Conservation (phyloP, 2,888 invertebrate species). For the Nephrotoma flavescens region DNA sequence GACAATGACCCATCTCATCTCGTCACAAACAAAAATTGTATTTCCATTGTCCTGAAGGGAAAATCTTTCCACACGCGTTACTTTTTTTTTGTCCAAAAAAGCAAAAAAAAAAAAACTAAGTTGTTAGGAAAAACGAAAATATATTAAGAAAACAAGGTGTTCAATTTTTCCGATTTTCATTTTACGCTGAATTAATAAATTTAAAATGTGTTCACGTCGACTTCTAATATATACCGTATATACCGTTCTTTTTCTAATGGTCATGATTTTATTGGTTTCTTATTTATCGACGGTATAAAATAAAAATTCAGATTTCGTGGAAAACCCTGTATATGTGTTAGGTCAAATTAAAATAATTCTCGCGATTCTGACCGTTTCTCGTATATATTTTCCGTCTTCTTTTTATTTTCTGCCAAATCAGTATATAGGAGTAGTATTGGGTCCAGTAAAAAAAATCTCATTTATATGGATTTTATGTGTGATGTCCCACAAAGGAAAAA, state of each 20-base stretch:
- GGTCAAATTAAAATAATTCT: constrained; percentile 7
- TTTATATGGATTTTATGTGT: constrained; percentile 1
- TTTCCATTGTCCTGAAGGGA: constrained; percentile 5
- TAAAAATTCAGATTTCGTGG: background rate
- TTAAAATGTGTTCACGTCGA: background rate
- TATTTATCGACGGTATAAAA: background rate
- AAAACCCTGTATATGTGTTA: background rate
- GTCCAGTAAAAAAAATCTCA: background rate
- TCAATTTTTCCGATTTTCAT: background rate
- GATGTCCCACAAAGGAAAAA: constrained; percentile 5
- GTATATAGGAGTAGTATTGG: background rate
- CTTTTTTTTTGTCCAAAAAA: background rate
- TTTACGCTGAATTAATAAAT: background rate
- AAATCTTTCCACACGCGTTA: constrained; percentile 4
- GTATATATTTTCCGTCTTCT: background rate
- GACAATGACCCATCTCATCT: constrained; percentile 8
- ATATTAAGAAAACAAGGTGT: constrained; percentile 2
- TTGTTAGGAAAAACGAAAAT: background rate
- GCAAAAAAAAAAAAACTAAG: background rate
- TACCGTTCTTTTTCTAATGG: background rate
- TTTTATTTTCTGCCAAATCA: background rate
- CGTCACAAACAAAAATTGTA: constrained; percentile 7
- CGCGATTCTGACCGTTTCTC: constrained; percentile 4
- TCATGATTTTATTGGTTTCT: background rate
- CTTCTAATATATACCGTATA: background rate